Evolutionary conservation across 1,140 invertebrate genomes (phyloP).

Genomic region (Drosophila insularis): DNA sequence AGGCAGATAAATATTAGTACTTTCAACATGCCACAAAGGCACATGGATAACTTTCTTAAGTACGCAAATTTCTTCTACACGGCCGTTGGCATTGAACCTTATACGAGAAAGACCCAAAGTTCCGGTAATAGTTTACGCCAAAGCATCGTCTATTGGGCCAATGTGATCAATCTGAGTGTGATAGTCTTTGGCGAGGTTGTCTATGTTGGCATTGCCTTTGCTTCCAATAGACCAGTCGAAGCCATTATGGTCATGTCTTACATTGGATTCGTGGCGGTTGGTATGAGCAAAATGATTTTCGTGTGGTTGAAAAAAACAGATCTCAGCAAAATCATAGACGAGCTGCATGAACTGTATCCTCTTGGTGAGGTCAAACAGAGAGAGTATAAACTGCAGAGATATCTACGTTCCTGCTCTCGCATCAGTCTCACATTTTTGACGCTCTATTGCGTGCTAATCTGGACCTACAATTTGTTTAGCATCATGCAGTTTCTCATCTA

Average conservation of each 20-base stretch:
- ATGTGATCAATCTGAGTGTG: constrained; percentile 49
- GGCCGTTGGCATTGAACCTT: constrained; percentile 56
- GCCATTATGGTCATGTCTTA: constrained; percentile 68
- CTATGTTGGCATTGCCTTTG: constrained; percentile 46
- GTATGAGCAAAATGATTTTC: constrained; percentile 63
- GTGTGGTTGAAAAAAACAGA: constrained; percentile 54
- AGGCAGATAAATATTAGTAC: not conserved
- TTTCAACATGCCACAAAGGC: constrained; percentile 16
- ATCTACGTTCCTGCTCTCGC: constrained; percentile 41
- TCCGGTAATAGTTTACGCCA: constrained; percentile 6
- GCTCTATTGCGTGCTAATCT: constrained; percentile 68
- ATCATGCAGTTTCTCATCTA: constrained; percentile 61
- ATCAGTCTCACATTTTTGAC: constrained; percentile 58
- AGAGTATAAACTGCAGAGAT: constrained; percentile 41
- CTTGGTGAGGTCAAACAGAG: constrained; percentile 23
- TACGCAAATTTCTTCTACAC: constrained; percentile 66
- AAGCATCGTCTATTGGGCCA: constrained; percentile 49
- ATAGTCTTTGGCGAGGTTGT: constrained; percentile 37
- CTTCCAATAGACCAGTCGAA: constrained; percentile 39
- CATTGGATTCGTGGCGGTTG: constrained; percentile 67
- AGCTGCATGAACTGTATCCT: constrained; percentile 60
- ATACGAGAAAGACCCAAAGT: constrained; percentile 16
- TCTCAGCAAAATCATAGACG: constrained; percentile 47
- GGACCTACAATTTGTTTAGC: constrained; percentile 71
- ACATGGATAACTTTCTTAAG: constrained; percentile 59